Evolutionary conservation across 2,888 invertebrate genomes (phyloP).

Genomic region (Deilephila elpenor): DNA sequence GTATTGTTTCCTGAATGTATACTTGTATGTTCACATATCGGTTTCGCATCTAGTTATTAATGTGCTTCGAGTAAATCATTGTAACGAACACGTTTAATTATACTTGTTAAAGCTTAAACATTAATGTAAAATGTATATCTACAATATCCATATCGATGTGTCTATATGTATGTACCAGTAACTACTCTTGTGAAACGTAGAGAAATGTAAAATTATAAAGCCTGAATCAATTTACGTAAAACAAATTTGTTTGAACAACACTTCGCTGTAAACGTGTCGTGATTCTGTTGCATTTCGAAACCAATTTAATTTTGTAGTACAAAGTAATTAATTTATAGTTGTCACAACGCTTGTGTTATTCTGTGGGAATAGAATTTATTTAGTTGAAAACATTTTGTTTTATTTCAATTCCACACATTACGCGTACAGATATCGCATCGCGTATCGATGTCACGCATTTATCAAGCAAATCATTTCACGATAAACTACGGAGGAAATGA

Average conservation of each 20-base stretch:
- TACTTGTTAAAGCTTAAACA: not conserved
- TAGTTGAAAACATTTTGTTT: conserved; percentile 61
- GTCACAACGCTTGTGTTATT: conserved; percentile 64
- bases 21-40: not conserved
- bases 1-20: not conserved
- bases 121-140: not conserved
- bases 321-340: conserved; percentile 61
- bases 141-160: conserved; percentile 11
- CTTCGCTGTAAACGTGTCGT: conserved; percentile 31
- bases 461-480: conserved; percentile 60
- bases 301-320: conserved; percentile 61
- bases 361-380: conserved; percentile 69
- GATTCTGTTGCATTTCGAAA: conserved; percentile 50
- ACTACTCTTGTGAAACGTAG: conserved; percentile 37
- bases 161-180: conserved; percentile 6
- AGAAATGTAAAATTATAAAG: conserved; percentile 36
- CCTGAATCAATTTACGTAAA: conserved; percentile 22
- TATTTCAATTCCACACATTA: conserved; percentile 53
- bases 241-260: conserved; percentile 25
- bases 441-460: conserved; percentile 39
- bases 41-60: not conserved
- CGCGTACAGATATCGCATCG: conserved; percentile 35
- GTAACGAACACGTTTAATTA: not conserved
- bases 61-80: not conserved
- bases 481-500: conserved; percentile 55